phyloP scores from a whole-genome alignment of 2,797 vertebrate species.

The Clamator glandarius region DNA sequence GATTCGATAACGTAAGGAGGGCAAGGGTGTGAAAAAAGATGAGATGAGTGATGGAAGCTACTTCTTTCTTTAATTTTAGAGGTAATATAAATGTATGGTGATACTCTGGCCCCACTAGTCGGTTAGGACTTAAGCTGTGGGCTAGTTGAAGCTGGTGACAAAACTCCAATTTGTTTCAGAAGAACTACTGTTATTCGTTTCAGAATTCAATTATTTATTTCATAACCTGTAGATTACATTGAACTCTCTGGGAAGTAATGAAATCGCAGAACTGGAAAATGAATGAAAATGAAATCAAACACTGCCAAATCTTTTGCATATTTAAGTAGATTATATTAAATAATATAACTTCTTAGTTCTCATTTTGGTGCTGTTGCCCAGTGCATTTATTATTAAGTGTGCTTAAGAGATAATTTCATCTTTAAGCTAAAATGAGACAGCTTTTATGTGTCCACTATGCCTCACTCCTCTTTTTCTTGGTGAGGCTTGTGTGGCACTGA shows the following conservation, averaged over 20 bases:
- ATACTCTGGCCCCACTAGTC: not conserved
- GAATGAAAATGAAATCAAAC: conserved; percentile 41
- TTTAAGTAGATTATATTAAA: conserved; percentile 20
- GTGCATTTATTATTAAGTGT: not conserved
- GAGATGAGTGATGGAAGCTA: not conserved
- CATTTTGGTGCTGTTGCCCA: not conserved
- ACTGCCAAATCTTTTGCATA: not conserved
- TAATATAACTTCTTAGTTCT: not conserved
- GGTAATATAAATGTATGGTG: not conserved
- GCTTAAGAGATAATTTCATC: not conserved
- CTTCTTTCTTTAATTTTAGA: not conserved
- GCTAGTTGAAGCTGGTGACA: not conserved
- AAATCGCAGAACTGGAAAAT: conserved; percentile 50
- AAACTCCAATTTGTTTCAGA: not conserved
- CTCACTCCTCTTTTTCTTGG: not conserved
- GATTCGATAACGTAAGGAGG: fast-evolving
- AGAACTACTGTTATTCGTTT: not conserved
- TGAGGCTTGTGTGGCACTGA: not conserved
- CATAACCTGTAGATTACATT: not conserved
- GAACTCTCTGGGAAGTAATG: conserved; percentile 46
- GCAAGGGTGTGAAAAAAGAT: not conserved
- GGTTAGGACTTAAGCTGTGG: not conserved
- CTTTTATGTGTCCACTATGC: not conserved
- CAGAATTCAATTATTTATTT: conserved; percentile 36
- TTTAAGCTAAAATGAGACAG: not conserved